Base-by-base conservation (phyloP, 2,888 invertebrate genomes). In the Cotesia congregata region DNA sequence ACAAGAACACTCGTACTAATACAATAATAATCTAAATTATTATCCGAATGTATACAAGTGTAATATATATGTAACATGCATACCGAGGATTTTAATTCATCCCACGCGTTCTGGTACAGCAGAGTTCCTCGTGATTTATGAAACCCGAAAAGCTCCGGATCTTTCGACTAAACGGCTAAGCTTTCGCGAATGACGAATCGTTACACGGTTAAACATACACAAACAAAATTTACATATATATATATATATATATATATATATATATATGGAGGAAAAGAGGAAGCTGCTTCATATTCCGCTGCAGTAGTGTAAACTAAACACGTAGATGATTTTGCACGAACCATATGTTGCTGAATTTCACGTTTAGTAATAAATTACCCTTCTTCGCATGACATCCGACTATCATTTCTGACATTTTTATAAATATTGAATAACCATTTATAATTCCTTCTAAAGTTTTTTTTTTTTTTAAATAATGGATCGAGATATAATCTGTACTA, bases 121-220 rank as follows among this genome's bases (percentile, higher is more conserved):
- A 30, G 65, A 12, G 30, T 20, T 40, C 40, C 40, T 17, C 62
- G 17, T 69, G 75, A 69, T 69, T 75, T 65, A 69, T 69, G 6
- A 70, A 64, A 39, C 17, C 69, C 3, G 12, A 70, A 60, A 30
- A 77, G 60, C 61, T 64, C 30, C 17, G n/a, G n/a, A 50, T 70
- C 41, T 60, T 67, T 50, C 59, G 41, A 69, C 61, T 59, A 59
- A 40, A 65, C 40, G 38, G 6, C 0, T 15, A 38, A 39, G 60
- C 38, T 70, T 60, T 61, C 60, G 17, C 39, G 9, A 71, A 71
- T 71, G 62, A 71, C 60, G 70, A 61, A 70, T 70, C 30, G 40
- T 69, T 82, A 81, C 77, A 64, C 78, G 68, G 12, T 41, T 60
- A 70, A 30, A 72, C 67, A n/a, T 67, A 61, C 15, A 6, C 64